Evolutionary conservation across 1,140 invertebrate species (phyloP).

Genomic region (Drosophila bocki): DNA sequence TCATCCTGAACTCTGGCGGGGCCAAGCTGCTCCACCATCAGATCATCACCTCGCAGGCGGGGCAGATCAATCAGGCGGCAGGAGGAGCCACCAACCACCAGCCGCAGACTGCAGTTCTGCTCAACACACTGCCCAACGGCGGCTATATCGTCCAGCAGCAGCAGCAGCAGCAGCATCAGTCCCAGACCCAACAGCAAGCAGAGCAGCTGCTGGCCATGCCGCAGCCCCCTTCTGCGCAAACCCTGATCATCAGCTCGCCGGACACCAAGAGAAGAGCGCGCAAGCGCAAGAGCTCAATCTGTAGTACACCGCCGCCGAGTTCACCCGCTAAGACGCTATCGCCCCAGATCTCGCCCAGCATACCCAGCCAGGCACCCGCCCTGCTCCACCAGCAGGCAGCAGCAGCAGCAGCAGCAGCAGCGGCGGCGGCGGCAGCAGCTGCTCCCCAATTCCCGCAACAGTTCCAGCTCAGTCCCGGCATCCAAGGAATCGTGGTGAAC

Average conservation of each 20-base stretch:
- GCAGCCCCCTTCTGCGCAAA: conserved; percentile 77
- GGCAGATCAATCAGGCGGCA: conserved; percentile 83
- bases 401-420: conserved; percentile 42
- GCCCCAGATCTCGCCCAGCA: conserved; percentile 83
- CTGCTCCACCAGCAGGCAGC: conserved; percentile 70
- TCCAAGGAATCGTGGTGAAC: conserved; percentile 86
- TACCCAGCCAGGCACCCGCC: conserved; percentile 76
- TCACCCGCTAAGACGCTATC: conserved; percentile 68
- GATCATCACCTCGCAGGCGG: conserved; percentile 83
- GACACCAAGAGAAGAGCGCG: conserved; percentile 85
- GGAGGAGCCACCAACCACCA: conserved; percentile 23
- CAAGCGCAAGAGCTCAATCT: conserved; percentile 58
- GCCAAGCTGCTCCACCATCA: conserved; percentile 73
- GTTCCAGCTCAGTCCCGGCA: conserved; percentile 88
- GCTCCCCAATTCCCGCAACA: conserved; percentile 87
- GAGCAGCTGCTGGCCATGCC: conserved; percentile 87
- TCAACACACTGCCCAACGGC: conserved; percentile 92
- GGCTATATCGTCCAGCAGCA: conserved; percentile 89
- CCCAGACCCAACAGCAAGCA: conserved; percentile 86
- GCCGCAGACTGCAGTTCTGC: conserved; percentile 90
- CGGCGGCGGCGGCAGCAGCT: conserved; percentile 22
- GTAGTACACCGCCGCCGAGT: conserved; percentile 62
- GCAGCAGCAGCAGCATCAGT: conserved; percentile 79
- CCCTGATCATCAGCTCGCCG: conserved; percentile 87
- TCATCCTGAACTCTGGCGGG: conserved; percentile 69